Evolutionary conservation across 2,888 invertebrate species (phyloP).

Genomic region (Frankliniella intonsa): DNA sequence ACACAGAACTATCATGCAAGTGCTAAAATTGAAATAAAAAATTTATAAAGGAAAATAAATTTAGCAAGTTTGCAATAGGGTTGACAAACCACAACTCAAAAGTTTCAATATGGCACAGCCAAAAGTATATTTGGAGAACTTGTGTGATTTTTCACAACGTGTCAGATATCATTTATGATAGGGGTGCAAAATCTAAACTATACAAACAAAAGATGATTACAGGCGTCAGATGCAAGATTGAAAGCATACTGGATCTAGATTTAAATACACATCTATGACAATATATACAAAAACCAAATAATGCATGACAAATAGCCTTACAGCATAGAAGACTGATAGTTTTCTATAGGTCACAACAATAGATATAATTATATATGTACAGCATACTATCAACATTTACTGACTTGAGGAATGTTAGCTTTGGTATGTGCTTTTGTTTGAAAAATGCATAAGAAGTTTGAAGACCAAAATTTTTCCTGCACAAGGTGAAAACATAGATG

Average conservation of each 20-base stretch:
- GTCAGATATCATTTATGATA: neutral
- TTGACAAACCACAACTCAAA: neutral
- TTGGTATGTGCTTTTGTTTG: slow-evolving; percentile 54
- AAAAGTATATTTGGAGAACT: neutral
- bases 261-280: neutral
- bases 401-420: slow-evolving; percentile 65
- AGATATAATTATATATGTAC: slow-evolving; percentile 10
- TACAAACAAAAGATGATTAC: neutral
- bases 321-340: neutral
- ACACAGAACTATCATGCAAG: neutral
- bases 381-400: slow-evolving; percentile 33
- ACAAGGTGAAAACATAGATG: neutral
- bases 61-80: neutral
- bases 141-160: neutral
- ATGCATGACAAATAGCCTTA: neutral
- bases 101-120: neutral
- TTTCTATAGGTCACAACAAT: slow-evolving; percentile 1
- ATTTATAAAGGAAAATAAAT: neutral
- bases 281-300: slow-evolving; percentile 2
- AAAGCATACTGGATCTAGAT: neutral
- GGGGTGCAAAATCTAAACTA: neutral
- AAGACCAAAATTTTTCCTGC: slow-evolving; percentile 27
- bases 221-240: neutral
- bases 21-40: neutral
- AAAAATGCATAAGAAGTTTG: slow-evolving; percentile 33